Conservation (phyloP, 2,113 vertebrate genomes). For the Leucopternis melanops region DNA sequence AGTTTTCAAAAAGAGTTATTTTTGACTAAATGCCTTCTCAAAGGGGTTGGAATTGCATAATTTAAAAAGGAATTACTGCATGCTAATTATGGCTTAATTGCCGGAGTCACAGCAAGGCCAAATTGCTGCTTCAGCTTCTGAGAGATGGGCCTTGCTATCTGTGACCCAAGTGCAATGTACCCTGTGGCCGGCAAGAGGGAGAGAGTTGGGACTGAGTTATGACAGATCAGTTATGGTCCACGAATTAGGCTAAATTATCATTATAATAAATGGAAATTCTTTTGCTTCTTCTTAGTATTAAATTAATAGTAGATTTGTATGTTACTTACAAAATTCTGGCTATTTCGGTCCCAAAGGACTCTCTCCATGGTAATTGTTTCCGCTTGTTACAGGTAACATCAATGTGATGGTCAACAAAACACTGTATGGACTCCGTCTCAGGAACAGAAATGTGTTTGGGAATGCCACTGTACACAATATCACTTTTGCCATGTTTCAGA, state of each 20-base stretch:
- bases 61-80: background rate
- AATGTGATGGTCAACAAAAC: constrained; percentile 62
- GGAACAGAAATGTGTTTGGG: constrained; percentile 54
- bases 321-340: background rate
- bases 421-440: constrained; percentile 70
- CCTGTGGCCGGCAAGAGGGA: background rate
- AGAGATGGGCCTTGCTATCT: background rate
- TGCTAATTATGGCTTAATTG: background rate
- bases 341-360: background rate
- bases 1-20: background rate
- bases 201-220: background rate
- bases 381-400: constrained; percentile 70
- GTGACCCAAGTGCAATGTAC: background rate
- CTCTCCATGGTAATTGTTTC: background rate
- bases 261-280: background rate
- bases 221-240: background rate
- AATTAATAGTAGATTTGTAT: background rate
- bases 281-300: background rate
- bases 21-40: background rate
- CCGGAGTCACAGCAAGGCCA: background rate
- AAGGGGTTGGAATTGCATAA: background rate
- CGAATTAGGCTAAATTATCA: no score
- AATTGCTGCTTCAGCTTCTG: background rate
- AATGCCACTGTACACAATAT: background rate
- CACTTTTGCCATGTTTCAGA: constrained; percentile 40